phyloP scores from a whole-genome alignment of 1,140 invertebrate species.

The Zophobas morio region DNA sequence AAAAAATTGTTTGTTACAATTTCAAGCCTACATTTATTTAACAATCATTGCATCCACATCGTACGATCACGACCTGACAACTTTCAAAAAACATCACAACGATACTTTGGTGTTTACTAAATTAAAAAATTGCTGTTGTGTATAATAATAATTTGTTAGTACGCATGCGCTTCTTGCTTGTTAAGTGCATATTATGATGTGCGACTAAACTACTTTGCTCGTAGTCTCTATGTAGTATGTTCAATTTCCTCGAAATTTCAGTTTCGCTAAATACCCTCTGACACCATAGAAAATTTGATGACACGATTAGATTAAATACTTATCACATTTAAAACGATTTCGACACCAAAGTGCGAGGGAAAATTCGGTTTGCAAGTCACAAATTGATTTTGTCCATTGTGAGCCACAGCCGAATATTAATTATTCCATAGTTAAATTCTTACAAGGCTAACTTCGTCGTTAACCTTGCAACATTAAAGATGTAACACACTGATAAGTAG shows the following conservation, averaged over 20 bases:
- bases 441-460: constrained; percentile 34
- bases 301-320: background rate
- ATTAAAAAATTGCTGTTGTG: background rate
- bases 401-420: constrained; percentile 24
- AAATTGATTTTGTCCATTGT: background rate
- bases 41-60: constrained; percentile 16
- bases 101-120: background rate
- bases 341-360: background rate
- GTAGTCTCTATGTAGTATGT: background rate
- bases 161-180: constrained; percentile 28
- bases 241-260: background rate
- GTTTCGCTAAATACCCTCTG: background rate
- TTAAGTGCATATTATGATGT: background rate
- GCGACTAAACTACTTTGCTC: too few species aligned
- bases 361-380: background rate
- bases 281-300: background rate
- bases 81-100: background rate
- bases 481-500: constrained; percentile 22
- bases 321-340: background rate
- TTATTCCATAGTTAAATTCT: constrained; percentile 20
- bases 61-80: background rate
- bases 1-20: constrained; percentile 68
- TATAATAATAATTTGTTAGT: background rate
- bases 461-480: constrained; percentile 39
- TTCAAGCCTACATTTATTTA: constrained; percentile 45